A percentile compares a stretch with the other conserved stretches of the same genome.
These are phyloP conservation scores for Trichonephila inaurata DNA, from an alignment of 1,140 invertebrate genomes.

Conservation along the genomic window DNA sequence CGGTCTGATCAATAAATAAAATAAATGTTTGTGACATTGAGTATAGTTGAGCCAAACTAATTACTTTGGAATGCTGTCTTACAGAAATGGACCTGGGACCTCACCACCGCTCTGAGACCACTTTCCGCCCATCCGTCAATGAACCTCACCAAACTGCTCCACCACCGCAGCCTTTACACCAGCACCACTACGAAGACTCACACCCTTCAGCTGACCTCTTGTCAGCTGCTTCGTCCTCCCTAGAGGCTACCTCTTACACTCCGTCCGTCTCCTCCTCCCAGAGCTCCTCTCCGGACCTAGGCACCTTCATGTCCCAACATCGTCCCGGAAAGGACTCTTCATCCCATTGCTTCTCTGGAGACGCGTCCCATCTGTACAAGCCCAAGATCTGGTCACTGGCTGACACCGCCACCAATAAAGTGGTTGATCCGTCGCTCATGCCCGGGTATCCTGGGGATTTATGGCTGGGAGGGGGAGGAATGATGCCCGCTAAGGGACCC, in stretches of 20 bases:
- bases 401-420: conserved; percentile 96
- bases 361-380: conserved; percentile 85
- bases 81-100: conserved; percentile 40
- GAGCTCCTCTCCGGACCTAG: conserved; percentile 62
- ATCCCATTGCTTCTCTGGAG: neutral
- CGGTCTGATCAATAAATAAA: no score
- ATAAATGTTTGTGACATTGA: no score
- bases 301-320: conserved; percentile 13
- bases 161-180: conserved; percentile 1
- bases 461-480: neutral
- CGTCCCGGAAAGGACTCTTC: neutral
- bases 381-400: conserved; percentile 98
- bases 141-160: neutral
- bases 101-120: conserved; percentile 26
- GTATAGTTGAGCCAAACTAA: no score
- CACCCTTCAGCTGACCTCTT: conserved; percentile 28
- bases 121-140: conserved; percentile 32
- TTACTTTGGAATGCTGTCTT: neutral
- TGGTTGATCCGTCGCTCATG: neutral
- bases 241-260: conserved; percentile 44
- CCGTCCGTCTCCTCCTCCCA: conserved; percentile 62
- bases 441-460: neutral
- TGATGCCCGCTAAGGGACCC: conserved; percentile 59
- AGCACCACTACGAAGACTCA: conserved; percentile 49
- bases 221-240: conserved; percentile 25